Evolutionary conservation across 2,888 invertebrate genomes (phyloP).

Genomic region (Azorinus chamasolen): DNA sequence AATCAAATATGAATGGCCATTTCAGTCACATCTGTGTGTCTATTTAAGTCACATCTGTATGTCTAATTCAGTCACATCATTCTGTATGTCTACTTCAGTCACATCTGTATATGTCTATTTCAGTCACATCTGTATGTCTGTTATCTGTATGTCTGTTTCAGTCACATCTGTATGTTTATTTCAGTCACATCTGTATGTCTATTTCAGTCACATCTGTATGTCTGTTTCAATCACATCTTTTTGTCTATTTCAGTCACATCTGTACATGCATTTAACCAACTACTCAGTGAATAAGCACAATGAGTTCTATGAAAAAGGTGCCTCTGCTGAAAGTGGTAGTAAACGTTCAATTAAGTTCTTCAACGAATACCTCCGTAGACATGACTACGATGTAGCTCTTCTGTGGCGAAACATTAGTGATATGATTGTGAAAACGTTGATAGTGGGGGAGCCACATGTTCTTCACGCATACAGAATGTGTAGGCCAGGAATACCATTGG

Average conservation of each 20-base stretch:
- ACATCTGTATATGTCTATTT: too few relatives aligned
- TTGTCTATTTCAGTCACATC: conserved; percentile 79
- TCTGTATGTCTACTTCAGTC: too few relatives aligned
- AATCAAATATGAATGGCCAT: too few relatives aligned
- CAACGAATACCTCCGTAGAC: conserved; percentile 83
- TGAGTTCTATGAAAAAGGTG: conserved; percentile 84
- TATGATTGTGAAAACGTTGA: conserved; percentile 84
- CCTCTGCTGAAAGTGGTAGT: conserved; percentile 82
- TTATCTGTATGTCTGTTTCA: too few relatives aligned
- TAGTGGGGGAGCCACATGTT: conserved; percentile 85
- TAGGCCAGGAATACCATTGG: conserved; percentile 84
- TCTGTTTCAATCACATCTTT: neutral
- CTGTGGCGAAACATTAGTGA: conserved; percentile 86
- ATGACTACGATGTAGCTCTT: conserved; percentile 83
- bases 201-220: too few relatives aligned
- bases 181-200: too few relatives aligned
- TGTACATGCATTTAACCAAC: conserved; percentile 87
- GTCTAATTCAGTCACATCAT: too few relatives aligned
- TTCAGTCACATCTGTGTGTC: too few relatives aligned
- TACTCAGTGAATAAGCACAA: conserved; percentile 87
- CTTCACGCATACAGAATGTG: conserved; percentile 86
- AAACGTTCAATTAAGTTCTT: conserved; percentile 85
- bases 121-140: too few relatives aligned
- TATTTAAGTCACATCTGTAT: too few relatives aligned
- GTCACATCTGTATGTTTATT: too few relatives aligned